A percentile compares a stretch with the other conserved stretches of the same genome.
These are phyloP conservation scores for Zaprionus lachaisei DNA, from an alignment of 1,140 invertebrate species.

Conservation along the genomic window DNA sequence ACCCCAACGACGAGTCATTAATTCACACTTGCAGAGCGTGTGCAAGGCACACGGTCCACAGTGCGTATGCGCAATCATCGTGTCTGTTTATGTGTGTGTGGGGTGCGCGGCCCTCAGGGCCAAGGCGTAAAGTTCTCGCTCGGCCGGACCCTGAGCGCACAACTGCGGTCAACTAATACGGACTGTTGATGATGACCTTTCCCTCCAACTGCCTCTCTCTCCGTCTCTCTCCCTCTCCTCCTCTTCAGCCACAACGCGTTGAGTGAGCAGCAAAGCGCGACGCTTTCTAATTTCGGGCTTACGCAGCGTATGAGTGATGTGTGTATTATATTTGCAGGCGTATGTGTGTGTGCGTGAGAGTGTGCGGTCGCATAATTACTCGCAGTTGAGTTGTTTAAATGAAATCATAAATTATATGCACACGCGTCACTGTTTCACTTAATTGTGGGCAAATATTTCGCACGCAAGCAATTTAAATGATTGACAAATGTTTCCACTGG, in stretches of 20 bases:
- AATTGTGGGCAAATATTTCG: slow-evolving; percentile 76
- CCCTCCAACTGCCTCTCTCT: background rate
- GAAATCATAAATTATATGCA: slow-evolving; percentile 78
- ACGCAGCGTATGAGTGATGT: slow-evolving; percentile 54
- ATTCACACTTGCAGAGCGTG: slow-evolving; percentile 30
- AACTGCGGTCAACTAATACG: slow-evolving; percentile 47
- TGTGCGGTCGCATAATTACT: slow-evolving; percentile 72
- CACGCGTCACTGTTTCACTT: slow-evolving; percentile 56
- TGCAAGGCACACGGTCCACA: slow-evolving; percentile 20
- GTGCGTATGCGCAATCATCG: slow-evolving; percentile 60
- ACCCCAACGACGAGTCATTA: slow-evolving; percentile 49
- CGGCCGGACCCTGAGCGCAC: slow-evolving; percentile 6
- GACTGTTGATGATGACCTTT: slow-evolving; percentile 39
- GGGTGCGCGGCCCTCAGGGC: slow-evolving; percentile 19
- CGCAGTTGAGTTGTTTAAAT: slow-evolving; percentile 75
- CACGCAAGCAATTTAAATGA: slow-evolving; percentile 50
- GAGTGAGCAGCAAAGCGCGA: slow-evolving; percentile 38
- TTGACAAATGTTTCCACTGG: slow-evolving; percentile 53
- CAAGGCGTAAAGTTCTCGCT: slow-evolving; percentile 43
- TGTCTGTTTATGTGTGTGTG: background rate
- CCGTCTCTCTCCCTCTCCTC: background rate
- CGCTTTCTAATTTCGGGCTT: slow-evolving; percentile 48
- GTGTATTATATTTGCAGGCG: slow-evolving; percentile 2
- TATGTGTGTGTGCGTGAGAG: background rate
- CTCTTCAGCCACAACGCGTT: background rate